phyloP scores from a whole-genome alignment of 2,113 vertebrate genomes.

The Oreochromis tanganicae region DNA sequence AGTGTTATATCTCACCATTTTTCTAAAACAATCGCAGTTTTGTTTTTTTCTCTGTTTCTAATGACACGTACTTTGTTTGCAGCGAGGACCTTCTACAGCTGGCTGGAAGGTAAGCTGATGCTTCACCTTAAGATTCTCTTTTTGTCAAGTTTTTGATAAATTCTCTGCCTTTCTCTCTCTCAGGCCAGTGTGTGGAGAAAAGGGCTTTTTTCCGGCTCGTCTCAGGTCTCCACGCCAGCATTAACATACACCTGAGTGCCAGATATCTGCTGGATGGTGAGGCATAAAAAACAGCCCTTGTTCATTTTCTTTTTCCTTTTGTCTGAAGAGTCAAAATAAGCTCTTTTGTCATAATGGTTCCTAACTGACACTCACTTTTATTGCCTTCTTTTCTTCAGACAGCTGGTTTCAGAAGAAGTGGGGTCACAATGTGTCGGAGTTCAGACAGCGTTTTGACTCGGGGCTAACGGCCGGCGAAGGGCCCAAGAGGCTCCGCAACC shows the following conservation, averaged over 20 bases:
- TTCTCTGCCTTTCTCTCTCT: background rate
- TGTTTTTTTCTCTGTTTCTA: background rate
- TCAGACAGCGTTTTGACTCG: constrained; percentile 86
- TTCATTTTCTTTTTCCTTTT: background rate
- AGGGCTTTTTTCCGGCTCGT: constrained; percentile 89
- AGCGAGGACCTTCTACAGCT: constrained; percentile 84
- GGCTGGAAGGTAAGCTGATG: constrained; percentile 82
- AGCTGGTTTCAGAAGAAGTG: constrained; percentile 84
- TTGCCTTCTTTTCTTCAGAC: constrained; percentile 61
- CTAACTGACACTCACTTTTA: background rate
- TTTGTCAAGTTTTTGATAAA: background rate
- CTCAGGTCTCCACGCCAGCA: constrained; percentile 90
- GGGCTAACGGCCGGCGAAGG: constrained; percentile 84
- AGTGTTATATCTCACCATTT: background rate
- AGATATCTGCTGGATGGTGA: constrained; percentile 87
- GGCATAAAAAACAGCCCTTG: background rate
- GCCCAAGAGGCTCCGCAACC: constrained; percentile 85
- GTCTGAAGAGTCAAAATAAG: background rate
- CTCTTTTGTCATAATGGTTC: background rate
- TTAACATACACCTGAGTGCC: constrained; percentile 89
- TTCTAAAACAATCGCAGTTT: background rate
- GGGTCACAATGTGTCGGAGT: constrained; percentile 88
- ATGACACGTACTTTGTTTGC: constrained; percentile 14
- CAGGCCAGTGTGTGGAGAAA: constrained; percentile 91
- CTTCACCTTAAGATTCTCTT: background rate